Evolutionary conservation across 2,113 vertebrate genomes (phyloP), one percentile per base, ranked within the genome.

Genomic region (Pteropus alecto): DNA sequence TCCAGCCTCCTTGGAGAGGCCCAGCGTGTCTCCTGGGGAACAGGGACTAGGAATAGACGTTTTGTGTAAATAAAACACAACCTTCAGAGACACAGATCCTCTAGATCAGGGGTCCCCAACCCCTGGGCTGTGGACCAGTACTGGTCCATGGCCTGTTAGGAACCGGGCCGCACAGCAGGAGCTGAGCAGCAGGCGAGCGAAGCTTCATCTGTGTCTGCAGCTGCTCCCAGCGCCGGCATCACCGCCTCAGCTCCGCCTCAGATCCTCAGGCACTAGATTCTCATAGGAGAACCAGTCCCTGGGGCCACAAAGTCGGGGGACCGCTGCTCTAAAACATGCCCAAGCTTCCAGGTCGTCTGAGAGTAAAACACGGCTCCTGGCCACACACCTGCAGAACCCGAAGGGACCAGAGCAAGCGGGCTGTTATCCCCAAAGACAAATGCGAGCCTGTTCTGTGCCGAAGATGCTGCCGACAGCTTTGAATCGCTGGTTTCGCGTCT

Each of bases 391-490:
- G 4, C 92, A 54, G 63, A 33, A 26, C 18, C 28, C 4, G n/a
- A 1, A 51, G 58, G 15, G 38, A 60, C 24, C 63, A 7, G 58
- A 67, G 71, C 26, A 19, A 56, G 56, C 6, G 26, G 43, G 19
- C 21, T 0, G 1, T 12, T 3, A 0, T 1, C 43, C 28, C 43
- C 71, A 46, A 9, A 7, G 1, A 6, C 88, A 56, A 26, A 21
- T 0, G 2, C 0, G 1, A 43, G 24, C 11, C 30, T 56, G 18
- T 14, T 41, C 93, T 38, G 4, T 15, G 60, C 41, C 51, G 63
- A 68, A 63, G 41, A n/a, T 5, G 28, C 65, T 26, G 24, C 21
- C 2, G 0, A 3, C 30, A 30, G 60, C 30, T 48, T 26, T 3
- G 11, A 9, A 7, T 28, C 1, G 7, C 3, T 7, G n/a, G n/a